Evolutionary conservation across 1,140 invertebrate genomes (phyloP).

Genomic region (Drosophila carrolli): DNA sequence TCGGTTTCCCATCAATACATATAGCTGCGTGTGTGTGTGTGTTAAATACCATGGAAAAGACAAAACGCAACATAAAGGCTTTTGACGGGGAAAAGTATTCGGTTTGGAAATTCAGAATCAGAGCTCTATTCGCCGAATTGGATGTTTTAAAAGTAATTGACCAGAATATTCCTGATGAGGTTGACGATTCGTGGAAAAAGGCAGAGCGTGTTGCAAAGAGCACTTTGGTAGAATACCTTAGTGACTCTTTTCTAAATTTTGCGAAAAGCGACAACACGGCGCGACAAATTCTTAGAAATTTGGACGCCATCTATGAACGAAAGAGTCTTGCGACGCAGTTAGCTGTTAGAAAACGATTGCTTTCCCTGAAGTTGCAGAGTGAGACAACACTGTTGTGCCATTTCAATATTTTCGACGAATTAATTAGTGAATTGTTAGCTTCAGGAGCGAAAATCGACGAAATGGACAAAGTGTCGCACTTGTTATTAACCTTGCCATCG

Average conservation of each 20-base stretch:
- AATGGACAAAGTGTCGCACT: conserved; percentile 74
- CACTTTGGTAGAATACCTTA: conserved; percentile 15
- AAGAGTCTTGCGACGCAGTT: conserved; percentile 11
- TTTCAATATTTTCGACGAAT: conserved; percentile 78
- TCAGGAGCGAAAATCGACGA: conserved; percentile 83
- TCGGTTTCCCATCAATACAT: not conserved
- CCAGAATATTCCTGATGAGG: not conserved
- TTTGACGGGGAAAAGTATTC: conserved; percentile 10
- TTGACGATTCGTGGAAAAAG: conserved; percentile 6
- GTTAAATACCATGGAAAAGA: not conserved
- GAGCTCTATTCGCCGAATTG: conserved; percentile 4
- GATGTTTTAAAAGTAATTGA: conserved; percentile 53
- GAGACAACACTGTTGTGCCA: conserved; percentile 70
- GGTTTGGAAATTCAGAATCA: conserved; percentile 10
- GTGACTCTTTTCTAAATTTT: conserved; percentile 17
- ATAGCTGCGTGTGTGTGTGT: not conserved
- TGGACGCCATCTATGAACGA: conserved; percentile 5
- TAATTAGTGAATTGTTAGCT: conserved; percentile 76
- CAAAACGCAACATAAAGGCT: conserved; percentile 7
- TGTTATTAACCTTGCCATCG: conserved; percentile 78
- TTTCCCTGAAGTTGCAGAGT: conserved; percentile 74
- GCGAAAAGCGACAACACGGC: conserved; percentile 3
- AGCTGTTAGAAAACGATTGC: conserved; percentile 75
- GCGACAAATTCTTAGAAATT: conserved; percentile 22
- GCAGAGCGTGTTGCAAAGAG: not conserved